These are phyloP conservation scores for Ceraclea dissimilis DNA, from an alignment of 2,888 invertebrate genomes.

Conservation along the genomic window DNA sequence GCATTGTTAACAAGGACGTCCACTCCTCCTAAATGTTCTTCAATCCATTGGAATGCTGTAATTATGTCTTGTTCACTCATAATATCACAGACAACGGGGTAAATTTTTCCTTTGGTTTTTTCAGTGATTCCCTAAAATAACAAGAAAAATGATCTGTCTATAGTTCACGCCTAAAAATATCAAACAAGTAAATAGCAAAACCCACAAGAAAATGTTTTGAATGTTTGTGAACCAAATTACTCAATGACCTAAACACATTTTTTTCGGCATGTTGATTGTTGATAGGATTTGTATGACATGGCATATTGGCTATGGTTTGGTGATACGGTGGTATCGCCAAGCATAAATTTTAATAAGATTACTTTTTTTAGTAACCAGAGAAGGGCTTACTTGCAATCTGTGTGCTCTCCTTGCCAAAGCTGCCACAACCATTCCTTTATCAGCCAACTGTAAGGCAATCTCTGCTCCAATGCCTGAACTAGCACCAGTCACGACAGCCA, in stretches of 20 bases:
- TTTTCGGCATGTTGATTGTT: no score
- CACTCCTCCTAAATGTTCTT: slow-evolving; percentile 31
- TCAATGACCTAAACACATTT: no score
- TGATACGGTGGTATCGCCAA: no score
- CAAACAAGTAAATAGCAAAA: no score
- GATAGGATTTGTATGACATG: no score
- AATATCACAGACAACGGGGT: slow-evolving; percentile 34
- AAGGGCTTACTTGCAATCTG: slow-evolving; percentile 16
- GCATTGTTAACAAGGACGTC: slow-evolving; percentile 37
- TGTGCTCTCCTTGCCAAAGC: slow-evolving; percentile 21
- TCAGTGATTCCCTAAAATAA: slow-evolving; percentile 30
- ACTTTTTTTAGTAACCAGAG: no score
- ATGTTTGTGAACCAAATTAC: no score
- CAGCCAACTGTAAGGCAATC: slow-evolving; percentile 18
- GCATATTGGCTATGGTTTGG: no score
- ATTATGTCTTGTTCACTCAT: slow-evolving; percentile 31
- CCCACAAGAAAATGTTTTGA: no score
- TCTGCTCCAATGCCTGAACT: slow-evolving; percentile 22
- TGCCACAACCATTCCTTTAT: slow-evolving; percentile 20
- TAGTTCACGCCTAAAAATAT: no score
- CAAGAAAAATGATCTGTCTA: neutral
- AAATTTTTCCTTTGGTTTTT: slow-evolving; percentile 33
- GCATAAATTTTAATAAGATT: no score
- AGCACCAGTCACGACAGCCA: slow-evolving; percentile 23
- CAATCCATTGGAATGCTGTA: slow-evolving; percentile 32